Evolutionary conservation across 2,797 vertebrate genomes (phyloP), one percentile per base, ranked within the genome.

Genomic region (Manis pentadactyla): DNA sequence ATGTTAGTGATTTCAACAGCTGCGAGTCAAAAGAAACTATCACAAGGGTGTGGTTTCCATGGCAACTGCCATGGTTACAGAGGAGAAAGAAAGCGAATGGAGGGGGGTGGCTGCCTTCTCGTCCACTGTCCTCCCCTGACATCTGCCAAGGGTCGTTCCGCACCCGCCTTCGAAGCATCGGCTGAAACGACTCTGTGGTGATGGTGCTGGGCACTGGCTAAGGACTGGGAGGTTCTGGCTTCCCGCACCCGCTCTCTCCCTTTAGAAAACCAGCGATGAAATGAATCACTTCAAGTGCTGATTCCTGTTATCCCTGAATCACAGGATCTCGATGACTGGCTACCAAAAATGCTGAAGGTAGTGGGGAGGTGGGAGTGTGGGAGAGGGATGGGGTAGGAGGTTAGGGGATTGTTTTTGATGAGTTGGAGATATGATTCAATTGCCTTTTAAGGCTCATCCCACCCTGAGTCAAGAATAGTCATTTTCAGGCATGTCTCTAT

Each of bases 11-110:
- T 63, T 98, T 87, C 93, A 98, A 95, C 97, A 98, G 97, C 96
- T 98, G 96, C 96, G 93, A 98, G 97, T 97, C 96, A 96, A 98
- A 97, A 97, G 88, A 75, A 95, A 97, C 86, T 79, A 97, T 97
- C 97, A 81, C 95, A 97, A 92, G 96, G 82, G 93, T 95, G 82
- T 94, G 87, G 97, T 98, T 83, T 4, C 96, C 93, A 97, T 98
- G 96, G 96, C 87, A 98, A 98, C 97, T 93, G 95, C 95, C 63
- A 92, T 27, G 84, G 82, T 96, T 86, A 73, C 71, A 85, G 63
- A 51, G 55, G 66, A 74, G 51, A 64, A 19, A 8, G 46, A 10
- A 88, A 29, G 53, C 96, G 85, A 0, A 0, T 12, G 31, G 46
- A 12, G 46, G 7, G 59, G 51, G 82, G 68, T 86, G 88, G 18